These are phyloP conservation scores for Euwallacea similis DNA, from an alignment of 1,140 invertebrate genomes.

Conservation along the genomic window DNA sequence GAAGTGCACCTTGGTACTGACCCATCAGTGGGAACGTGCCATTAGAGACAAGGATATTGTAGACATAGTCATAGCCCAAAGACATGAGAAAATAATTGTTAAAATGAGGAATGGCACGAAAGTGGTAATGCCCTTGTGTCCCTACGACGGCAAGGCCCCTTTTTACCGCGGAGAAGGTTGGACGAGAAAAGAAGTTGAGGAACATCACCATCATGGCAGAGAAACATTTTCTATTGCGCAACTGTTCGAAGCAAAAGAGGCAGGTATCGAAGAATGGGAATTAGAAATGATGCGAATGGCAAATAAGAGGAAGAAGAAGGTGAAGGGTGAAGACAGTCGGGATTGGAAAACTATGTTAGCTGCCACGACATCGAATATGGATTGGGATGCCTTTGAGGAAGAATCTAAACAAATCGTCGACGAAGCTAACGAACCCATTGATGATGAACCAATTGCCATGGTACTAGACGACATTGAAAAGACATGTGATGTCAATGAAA, in stretches of 20 bases:
- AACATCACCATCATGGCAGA: constrained; percentile 60
- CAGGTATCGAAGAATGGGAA: constrained; percentile 62
- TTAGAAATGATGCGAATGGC: constrained; percentile 51
- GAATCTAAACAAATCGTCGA: constrained; percentile 53
- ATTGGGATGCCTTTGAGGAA: constrained; percentile 54
- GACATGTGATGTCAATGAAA: constrained; percentile 61
- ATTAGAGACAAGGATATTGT: constrained; percentile 75
- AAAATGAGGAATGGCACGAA: constrained; percentile 70
- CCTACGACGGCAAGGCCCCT: constrained; percentile 62
- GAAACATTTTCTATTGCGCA: constrained; percentile 65
- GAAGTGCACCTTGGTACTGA: constrained; percentile 71
- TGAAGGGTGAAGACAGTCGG: constrained; percentile 52
- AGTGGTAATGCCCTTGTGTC: constrained; percentile 68
- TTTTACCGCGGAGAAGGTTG: constrained; percentile 64
- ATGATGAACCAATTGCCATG: constrained; percentile 53
- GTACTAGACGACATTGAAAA: constrained; percentile 58
- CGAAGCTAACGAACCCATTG: constrained; percentile 47
- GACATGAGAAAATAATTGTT: constrained; percentile 71
- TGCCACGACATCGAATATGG: constrained; percentile 47
- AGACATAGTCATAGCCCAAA: constrained; percentile 73
- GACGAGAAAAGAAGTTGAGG: constrained; percentile 63
- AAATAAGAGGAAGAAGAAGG: constrained; percentile 49
- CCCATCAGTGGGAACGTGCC: constrained; percentile 71
- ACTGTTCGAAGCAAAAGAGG: constrained; percentile 77
- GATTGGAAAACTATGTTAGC: constrained; percentile 51